Percentiles rank a stretch among this genome's conserved stretches.
These are phyloP conservation scores for Pocillopora meandrina DNA, from an alignment of 92 coral and sea anemone species.

Conservation along the genomic window DNA sequence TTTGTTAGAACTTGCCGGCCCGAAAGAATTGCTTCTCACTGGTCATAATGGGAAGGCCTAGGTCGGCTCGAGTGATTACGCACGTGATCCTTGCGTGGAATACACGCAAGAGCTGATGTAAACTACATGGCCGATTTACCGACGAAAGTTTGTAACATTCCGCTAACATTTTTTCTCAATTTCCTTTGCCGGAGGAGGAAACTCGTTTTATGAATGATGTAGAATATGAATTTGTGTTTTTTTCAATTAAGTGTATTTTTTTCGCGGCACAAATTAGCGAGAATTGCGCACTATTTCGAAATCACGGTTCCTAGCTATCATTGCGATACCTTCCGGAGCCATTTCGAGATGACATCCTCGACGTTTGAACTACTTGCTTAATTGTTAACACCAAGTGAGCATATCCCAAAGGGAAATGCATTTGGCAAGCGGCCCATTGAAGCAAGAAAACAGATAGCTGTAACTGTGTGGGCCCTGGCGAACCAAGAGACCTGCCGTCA, in stretches of 20 bases:
- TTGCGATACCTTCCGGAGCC: constrained; percentile 30
- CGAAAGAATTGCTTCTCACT: too few relatives aligned
- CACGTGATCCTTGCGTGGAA: too few relatives aligned
- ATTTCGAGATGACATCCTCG: constrained; percentile 29
- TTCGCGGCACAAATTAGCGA: neutral
- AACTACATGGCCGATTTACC: too few relatives aligned
- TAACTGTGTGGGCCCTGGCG: constrained; percentile 28
- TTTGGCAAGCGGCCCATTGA: constrained; percentile 29
- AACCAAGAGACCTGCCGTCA: constrained; percentile 30
- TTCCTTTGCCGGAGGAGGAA: too few relatives aligned
- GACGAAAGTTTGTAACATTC: too few relatives aligned
- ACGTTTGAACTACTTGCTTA: constrained; percentile 42
- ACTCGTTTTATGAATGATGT: too few relatives aligned
- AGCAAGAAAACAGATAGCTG: constrained; percentile 13
- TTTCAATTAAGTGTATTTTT: neutral
- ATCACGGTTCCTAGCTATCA: constrained; percentile 37
- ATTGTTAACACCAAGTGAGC: constrained; percentile 27
- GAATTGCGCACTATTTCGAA: constrained; percentile 23
- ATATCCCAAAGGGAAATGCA: constrained; percentile 37
- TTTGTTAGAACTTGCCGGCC: too few relatives aligned
- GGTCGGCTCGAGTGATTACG: too few relatives aligned
- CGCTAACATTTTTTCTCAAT: too few relatives aligned
- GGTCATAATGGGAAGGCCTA: too few relatives aligned
- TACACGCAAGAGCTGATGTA: too few relatives aligned
- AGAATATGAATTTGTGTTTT: neutral